phyloP scores from a whole-genome alignment of 2,797 vertebrate genomes.

The Fratercula arctica region DNA sequence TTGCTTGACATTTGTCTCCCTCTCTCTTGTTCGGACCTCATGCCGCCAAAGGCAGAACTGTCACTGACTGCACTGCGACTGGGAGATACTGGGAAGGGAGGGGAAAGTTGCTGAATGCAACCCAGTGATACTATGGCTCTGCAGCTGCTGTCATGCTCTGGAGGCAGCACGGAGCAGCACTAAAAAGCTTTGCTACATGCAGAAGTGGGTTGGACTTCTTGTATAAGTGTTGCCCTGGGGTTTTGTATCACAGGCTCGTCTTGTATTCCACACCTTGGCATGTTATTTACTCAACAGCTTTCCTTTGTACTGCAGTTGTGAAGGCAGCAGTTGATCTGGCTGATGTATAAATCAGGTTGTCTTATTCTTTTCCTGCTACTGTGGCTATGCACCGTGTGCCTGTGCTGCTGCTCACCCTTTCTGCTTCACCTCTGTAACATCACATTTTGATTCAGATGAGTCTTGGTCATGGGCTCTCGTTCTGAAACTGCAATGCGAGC shows the following conservation, averaged over 20 bases:
- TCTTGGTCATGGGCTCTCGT: neutral
- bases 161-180: neutral
- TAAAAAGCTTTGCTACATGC: neutral
- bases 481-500: neutral
- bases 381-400: neutral
- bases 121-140: neutral
- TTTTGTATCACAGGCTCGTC: neutral
- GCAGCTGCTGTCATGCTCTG: neutral
- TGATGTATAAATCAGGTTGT: neutral
- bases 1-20: neutral
- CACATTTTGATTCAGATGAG: neutral
- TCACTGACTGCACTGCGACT: neutral
- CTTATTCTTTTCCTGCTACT: neutral
- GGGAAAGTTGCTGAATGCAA: neutral
- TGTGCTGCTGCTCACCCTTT: neutral
- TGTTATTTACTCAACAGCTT: neutral
- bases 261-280: neutral
- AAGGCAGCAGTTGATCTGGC: neutral
- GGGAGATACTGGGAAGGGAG: neutral
- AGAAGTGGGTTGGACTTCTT: neutral
- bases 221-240: neutral
- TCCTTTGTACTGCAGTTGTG: neutral
- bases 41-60: neutral
- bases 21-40: neutral
- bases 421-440: neutral